Conservation (phyloP, 2,888 invertebrate genomes). For the Cremastinae sp. region DNA sequence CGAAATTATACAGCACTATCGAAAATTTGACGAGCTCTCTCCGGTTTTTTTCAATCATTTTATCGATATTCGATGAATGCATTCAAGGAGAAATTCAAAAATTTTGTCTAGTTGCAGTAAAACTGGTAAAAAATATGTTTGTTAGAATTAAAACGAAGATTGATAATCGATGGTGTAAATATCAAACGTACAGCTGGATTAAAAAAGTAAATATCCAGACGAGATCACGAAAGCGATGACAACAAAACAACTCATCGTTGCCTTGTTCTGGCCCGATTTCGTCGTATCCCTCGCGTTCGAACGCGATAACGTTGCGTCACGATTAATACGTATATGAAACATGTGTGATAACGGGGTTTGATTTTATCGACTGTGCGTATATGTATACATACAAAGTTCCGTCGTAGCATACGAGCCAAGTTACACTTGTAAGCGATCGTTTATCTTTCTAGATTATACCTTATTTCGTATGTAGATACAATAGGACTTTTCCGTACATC, state of each 20-base stretch:
- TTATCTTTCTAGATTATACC: constrained; percentile 48
- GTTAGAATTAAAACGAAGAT: no score
- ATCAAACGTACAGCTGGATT: not conserved
- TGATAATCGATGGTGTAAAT: no score
- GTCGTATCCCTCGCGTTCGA: constrained; percentile 8
- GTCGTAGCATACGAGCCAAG: constrained; percentile 20
- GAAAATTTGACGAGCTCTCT: no score
- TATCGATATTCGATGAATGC: no score
- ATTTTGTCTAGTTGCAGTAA: no score
- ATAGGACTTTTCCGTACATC: constrained; percentile 34
- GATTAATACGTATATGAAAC: constrained; percentile 44
- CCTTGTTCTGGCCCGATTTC: not conserved
- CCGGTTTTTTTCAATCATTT: no score
- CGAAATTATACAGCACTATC: no score
- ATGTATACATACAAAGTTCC: not conserved
- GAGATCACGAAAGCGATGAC: not conserved
- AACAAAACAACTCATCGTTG: constrained; percentile 21
- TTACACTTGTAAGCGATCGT: constrained; percentile 42
- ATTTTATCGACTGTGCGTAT: constrained; percentile 37
- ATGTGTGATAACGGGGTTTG: constrained; percentile 52
- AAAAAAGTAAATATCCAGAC: not conserved
- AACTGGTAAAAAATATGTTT: no score
- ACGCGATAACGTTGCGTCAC: constrained; percentile 48
- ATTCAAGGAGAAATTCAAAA: no score
- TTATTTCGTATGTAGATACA: not conserved